Evolutionary conservation across 2,797 vertebrate species (phyloP).

Genomic region (Cossypha niveicapilla): DNA sequence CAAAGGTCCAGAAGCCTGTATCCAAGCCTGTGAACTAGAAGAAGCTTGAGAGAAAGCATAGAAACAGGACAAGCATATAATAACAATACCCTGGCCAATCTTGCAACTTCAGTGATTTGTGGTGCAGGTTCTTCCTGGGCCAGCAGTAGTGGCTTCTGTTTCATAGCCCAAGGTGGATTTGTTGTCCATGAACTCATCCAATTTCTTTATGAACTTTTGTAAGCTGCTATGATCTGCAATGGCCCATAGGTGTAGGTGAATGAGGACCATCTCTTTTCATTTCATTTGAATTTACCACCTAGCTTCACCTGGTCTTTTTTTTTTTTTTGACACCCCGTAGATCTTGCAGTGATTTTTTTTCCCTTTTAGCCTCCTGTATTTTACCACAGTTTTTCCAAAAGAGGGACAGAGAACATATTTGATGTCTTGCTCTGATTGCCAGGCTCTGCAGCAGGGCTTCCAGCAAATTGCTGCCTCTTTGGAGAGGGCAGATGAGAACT

Average conservation of each 20-base stretch:
- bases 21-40: not conserved
- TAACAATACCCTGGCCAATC: not conserved
- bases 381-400: not conserved
- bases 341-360: not conserved
- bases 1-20: not conserved
- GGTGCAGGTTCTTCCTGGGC: not conserved
- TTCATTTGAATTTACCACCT: not conserved
- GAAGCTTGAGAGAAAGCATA: not conserved
- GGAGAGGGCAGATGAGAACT: not conserved
- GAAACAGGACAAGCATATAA: not conserved
- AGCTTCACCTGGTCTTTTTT: not conserved
- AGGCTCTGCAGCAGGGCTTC: fast-evolving
- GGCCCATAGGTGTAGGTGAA: not conserved
- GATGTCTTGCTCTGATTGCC: not conserved
- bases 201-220: not conserved
- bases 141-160: not conserved
- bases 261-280: not conserved
- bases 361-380: not conserved
- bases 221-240: not conserved
- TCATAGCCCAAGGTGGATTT: not conserved
- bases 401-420: fast-evolving
- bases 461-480: not conserved
- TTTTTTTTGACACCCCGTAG: not conserved
- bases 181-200: not conserved
- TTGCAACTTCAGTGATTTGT: not conserved